Evolutionary conservation across 2,113 vertebrate genomes (phyloP), one percentile per base, ranked within the genome.

Genomic region (Ictidomys tridecemlineatus): DNA sequence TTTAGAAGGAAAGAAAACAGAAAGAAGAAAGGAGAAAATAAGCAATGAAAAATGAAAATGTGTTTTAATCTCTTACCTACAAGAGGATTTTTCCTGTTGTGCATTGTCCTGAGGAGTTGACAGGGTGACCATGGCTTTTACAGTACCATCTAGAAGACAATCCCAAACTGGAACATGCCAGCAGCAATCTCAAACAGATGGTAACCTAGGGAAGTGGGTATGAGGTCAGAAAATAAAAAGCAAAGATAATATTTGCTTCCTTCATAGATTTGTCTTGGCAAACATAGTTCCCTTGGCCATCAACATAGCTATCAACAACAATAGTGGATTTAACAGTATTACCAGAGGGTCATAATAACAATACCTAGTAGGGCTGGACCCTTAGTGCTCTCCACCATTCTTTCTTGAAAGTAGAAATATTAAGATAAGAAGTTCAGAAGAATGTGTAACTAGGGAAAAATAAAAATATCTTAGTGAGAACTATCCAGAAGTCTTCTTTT

Each of bases 31-130:
- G 24, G 37, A 93, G n/a, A n/a, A 85, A 85, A 1, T 77, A 89
- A 92, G 2, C 51, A 83, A n/a, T 89, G 74, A 67, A 86, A 77
- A 89, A 70, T 53, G 70, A 77, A 76, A 91, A 93, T 89, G 4
- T n/a, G 18, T 30, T 82, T 14, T 85, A 32, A 80, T 83, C 24
- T 95, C 22, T 94, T 48, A 28, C 11, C 37, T 85, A 16, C 53
- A 72, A 83, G 78, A 65, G 1, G 37, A 63, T 9, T 69, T 91
- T 93, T 86, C 61, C 24, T 69, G 37, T 70, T 92, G 16, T 79
- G 73, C 8, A 28, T 70, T 79, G n/a, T 86, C n/a, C 69, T 73
- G 16, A 73, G 26, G 10, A 74, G 26, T 42, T 63, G 42, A 79
- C 5, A 45, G 30, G 24, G 4, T 67, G 34, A 42, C 17, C 67